phyloP scores from a whole-genome alignment of 2,113 vertebrate species.

The Labeo rohita region DNA sequence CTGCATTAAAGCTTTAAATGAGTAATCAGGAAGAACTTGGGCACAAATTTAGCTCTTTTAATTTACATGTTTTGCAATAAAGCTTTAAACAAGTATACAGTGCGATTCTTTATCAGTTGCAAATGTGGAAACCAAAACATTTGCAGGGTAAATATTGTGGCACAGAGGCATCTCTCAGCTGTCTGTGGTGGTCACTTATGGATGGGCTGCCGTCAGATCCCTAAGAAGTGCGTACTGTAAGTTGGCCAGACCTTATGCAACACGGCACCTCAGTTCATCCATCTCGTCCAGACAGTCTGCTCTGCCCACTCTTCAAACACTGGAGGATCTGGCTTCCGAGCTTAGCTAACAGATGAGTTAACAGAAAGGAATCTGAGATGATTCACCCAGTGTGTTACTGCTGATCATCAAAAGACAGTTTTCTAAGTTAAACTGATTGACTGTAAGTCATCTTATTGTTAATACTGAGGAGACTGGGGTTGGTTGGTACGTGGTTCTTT shows the following conservation, averaged over 20 bases:
- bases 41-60: background rate
- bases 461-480: no score
- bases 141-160: conserved; percentile 7
- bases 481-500: background rate
- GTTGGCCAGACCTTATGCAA: background rate
- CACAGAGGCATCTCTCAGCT: background rate
- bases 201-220: background rate
- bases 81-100: background rate
- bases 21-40: background rate
- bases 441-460: background rate
- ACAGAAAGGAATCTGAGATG: background rate
- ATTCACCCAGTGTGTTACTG: background rate
- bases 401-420: background rate
- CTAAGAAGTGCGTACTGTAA: background rate
- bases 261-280: conserved; percentile 8
- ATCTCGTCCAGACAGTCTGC: conserved; percentile 14
- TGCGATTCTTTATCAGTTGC: background rate
- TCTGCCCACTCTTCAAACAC: conserved; percentile 22
- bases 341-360: background rate
- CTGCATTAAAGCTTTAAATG: no score
- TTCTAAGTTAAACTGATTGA: background rate
- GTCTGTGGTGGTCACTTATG: background rate
- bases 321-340: background rate
- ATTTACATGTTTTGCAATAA: background rate
- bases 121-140: conserved; percentile 20